Conservation (phyloP, 2,113 vertebrate genomes). For the Cyprinodon variegatus region DNA sequence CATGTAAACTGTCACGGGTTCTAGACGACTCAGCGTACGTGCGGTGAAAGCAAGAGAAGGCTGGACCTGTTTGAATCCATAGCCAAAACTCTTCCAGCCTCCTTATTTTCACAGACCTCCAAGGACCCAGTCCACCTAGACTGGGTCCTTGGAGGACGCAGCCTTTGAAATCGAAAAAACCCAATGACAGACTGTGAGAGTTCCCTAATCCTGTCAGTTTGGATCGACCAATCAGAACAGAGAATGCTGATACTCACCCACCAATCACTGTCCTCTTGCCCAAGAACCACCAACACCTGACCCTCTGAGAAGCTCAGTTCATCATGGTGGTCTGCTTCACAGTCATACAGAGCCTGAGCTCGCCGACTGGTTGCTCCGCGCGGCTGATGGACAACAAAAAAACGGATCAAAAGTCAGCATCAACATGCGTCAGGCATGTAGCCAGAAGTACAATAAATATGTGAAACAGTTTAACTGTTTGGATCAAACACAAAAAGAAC, state of each 20-base stretch:
- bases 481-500: too few species aligned
- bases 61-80: too few species aligned
- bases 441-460: background rate
- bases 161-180: too few species aligned
- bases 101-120: too few species aligned
- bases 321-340: conserved; percentile 68
- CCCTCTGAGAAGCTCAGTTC: conserved; percentile 74
- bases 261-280: conserved; percentile 67
- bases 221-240: conserved; percentile 6
- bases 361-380: conserved; percentile 39
- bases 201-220: background rate
- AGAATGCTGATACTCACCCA: conserved; percentile 59
- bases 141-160: too few species aligned
- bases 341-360: conserved; percentile 70
- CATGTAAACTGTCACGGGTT: too few species aligned
- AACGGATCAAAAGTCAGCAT: background rate
- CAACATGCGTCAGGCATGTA: background rate
- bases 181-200: background rate
- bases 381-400: conserved; percentile 37
- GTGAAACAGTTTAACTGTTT: background rate
- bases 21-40: too few species aligned
- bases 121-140: too few species aligned
- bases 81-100: too few species aligned
- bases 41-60: too few species aligned
- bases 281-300: conserved; percentile 68